Percentiles rank a stretch among this genome's conserved stretches.
Conservation (phyloP, 1,140 invertebrate genomes). For the Papilio helenus region DNA sequence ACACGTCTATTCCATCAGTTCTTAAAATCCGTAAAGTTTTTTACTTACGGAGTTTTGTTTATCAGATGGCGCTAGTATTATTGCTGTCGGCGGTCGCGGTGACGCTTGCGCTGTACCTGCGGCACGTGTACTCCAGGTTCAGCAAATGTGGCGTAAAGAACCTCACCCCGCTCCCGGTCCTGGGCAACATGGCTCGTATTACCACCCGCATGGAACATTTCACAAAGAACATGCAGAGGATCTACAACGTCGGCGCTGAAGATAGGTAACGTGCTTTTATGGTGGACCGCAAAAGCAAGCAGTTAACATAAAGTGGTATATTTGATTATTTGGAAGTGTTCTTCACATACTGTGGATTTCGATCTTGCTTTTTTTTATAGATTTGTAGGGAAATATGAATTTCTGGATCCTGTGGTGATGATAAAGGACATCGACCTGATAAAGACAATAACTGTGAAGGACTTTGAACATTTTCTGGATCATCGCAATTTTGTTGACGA, state of each 20-base stretch:
- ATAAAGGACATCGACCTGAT: slow-evolving; percentile 85
- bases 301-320: too few species aligned
- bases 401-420: slow-evolving; percentile 80
- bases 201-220: neutral
- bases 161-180: slow-evolving; percentile 41
- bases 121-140: slow-evolving; percentile 52
- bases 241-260: neutral
- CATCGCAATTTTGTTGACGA: slow-evolving; percentile 75
- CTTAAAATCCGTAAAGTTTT: too few species aligned
- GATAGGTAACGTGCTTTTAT: neutral
- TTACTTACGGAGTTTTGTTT: neutral
- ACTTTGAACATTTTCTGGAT: slow-evolving; percentile 86
- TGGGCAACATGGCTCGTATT: slow-evolving; percentile 51
- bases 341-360: neutral
- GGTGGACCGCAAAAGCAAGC: too few species aligned
- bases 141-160: slow-evolving; percentile 50
- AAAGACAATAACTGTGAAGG: slow-evolving; percentile 84
- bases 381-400: slow-evolving; percentile 78
- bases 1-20: too few species aligned
- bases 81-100: slow-evolving; percentile 44
- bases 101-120: slow-evolving; percentile 47
- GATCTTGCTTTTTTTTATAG: slow-evolving; percentile 45
- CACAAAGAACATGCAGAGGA: neutral
- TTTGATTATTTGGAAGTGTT: too few species aligned
- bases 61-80: slow-evolving; percentile 46